Base-by-base conservation (phyloP, 1,140 invertebrate species). In the Drosophila neocordata region DNA sequence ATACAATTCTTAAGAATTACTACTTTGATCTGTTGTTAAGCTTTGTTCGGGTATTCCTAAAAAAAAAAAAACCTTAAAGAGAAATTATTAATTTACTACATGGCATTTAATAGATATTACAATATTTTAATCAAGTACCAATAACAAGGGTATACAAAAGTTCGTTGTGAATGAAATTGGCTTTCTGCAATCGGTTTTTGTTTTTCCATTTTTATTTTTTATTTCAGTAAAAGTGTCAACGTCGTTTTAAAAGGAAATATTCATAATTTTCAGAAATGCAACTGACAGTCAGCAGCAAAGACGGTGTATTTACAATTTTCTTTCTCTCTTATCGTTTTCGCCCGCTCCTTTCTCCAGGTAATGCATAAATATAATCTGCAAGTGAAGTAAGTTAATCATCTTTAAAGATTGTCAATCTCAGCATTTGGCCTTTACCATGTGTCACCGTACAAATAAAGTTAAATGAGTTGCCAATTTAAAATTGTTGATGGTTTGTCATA, bases 161-260 rank as follows among this genome's bases (percentile, higher is more conserved):
- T 48, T 20, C 8, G 41, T 1, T 44, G 41, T 7, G 13, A 44
- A 13, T 44, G 18, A 11, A 48, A 9, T 20, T 11, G 9, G 9
- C 13, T 48, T 11, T 18, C 15, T 1, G 41, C 8, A 48, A 15
- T 18, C 15, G 41, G 34, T 0, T 22, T 56, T 35, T 56, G 3
- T 18, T 18, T 15, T 56, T 35, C 9, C 4, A 15, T 8, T 27
- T 51, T 52, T 38, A 60, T 66, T 63, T 57, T 60, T 57, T 52
- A 53, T 68, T 71, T 64, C 60, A 60, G 64, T 72, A 56, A 65
- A 75, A 77, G 51, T 80, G 73, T 67, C 69, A 85, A 72, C 69
- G 62, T 48, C 62, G 69, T 65, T 78, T 69, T 53, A 73, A 76
- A 59, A 72, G 58, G 71, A 69, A 55, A 58, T 77, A 57, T 77